Evolutionary conservation across 2,888 invertebrate species (phyloP).

Genomic region (Adela reaumurella): DNA sequence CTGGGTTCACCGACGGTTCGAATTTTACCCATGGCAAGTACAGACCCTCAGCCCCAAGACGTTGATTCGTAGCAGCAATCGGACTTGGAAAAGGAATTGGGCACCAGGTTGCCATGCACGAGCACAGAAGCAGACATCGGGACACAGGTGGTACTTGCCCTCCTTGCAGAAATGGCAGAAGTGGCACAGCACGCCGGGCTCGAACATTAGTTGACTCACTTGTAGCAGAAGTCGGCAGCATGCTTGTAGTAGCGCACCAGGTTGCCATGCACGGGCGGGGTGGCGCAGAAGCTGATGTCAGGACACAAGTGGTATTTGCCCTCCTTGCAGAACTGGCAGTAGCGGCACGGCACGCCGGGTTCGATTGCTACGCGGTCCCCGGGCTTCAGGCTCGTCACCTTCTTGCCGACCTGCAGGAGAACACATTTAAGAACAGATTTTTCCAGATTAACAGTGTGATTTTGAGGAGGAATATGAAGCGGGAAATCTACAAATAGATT

Average conservation of each 20-base stretch:
- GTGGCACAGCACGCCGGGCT: constrained; percentile 89
- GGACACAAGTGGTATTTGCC: constrained; percentile 90
- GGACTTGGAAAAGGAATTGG: constrained; percentile 86
- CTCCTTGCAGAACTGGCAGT: constrained; percentile 79
- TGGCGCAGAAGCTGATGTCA: constrained; percentile 89
- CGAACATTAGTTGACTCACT: constrained; percentile 70
- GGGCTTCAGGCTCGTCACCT: constrained; percentile 64
- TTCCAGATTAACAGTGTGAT: too few relatives aligned
- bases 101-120: constrained; percentile 79
- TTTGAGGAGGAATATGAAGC: too few relatives aligned
- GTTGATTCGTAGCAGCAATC: constrained; percentile 80
- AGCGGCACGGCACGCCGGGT: constrained; percentile 86
- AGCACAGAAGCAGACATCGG: constrained; percentile 89
- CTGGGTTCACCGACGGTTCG: too few relatives aligned
- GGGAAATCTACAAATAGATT: too few relatives aligned
- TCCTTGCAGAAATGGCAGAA: constrained; percentile 80
- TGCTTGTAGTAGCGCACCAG: constrained; percentile 84
- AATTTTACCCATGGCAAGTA: too few relatives aligned
- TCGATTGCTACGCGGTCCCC: constrained; percentile 94
- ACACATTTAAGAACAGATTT: too few relatives aligned
- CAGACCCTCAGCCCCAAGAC: background rate
- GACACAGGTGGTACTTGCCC: constrained; percentile 89
- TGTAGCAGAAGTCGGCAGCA: constrained; percentile 84
- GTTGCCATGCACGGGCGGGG: constrained; percentile 90
- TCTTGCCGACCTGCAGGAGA: constrained; percentile 31